phyloP scores from a whole-genome alignment of 2,888 invertebrate species.

The Thumatha senex region DNA sequence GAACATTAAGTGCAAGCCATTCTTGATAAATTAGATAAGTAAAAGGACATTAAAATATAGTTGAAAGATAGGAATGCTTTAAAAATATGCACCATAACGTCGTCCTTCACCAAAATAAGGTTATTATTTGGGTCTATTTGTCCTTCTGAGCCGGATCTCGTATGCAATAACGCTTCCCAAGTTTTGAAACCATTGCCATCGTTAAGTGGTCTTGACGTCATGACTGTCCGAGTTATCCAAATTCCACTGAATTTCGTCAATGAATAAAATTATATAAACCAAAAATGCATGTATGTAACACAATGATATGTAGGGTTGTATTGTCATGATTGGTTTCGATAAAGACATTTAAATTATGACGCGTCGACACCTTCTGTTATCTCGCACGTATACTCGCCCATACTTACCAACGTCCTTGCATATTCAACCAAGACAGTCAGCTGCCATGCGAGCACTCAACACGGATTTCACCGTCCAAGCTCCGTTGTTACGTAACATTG shows the following conservation, averaged over 20 bases:
- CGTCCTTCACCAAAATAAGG: too few relatives aligned
- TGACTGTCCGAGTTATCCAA: slow-evolving; percentile 57
- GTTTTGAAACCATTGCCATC: slow-evolving; percentile 49
- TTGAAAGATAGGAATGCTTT: too few relatives aligned
- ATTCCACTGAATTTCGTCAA: slow-evolving; percentile 53
- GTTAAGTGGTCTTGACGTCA: slow-evolving; percentile 35
- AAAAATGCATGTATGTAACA: slow-evolving; percentile 41
- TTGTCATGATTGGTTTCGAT: slow-evolving; percentile 53
- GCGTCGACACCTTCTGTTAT: slow-evolving; percentile 30
- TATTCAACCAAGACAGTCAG: not conserved
- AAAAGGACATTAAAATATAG: too few relatives aligned
- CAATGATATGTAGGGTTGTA: slow-evolving; percentile 50
- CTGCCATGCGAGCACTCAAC: slow-evolving; percentile 27
- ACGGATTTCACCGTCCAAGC: slow-evolving; percentile 47
- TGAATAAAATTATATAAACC: slow-evolving; percentile 58
- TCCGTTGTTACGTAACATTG: slow-evolving; percentile 50
- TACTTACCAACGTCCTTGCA: slow-evolving; percentile 1
- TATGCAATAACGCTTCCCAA: slow-evolving; percentile 41
- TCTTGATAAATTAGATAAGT: too few relatives aligned
- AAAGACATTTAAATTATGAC: slow-evolving; percentile 52
- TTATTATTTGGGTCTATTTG: too few relatives aligned
- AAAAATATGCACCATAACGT: too few relatives aligned
- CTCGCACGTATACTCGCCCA: slow-evolving; percentile 4
- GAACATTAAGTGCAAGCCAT: too few relatives aligned
- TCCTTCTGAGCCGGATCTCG: too few relatives aligned